These are phyloP conservation scores for Gallinago media DNA, from an alignment of 2,113 vertebrate genomes.

Conservation along the genomic window DNA sequence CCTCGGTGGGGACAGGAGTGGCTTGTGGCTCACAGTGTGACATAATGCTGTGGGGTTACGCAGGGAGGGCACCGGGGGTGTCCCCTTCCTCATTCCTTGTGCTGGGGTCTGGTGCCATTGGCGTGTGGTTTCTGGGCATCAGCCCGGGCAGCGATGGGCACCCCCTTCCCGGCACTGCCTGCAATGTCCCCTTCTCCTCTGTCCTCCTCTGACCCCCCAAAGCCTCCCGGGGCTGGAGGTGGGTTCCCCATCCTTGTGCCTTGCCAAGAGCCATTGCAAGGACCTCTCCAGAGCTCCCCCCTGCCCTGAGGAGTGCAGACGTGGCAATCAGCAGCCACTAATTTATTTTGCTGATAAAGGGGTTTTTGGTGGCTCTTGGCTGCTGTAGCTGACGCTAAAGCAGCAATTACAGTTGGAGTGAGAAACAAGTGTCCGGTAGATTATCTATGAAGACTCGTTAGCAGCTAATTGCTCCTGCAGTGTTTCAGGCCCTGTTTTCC, in stretches of 20 bases:
- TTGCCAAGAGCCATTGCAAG: neutral
- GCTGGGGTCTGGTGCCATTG: fast-evolving
- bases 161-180: neutral
- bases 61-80: fast-evolving
- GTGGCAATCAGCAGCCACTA: neutral
- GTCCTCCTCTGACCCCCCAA: fast-evolving
- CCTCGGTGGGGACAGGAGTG: neutral
- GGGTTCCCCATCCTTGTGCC: neutral
- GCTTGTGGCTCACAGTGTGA: fast-evolving
- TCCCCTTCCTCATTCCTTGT: neutral
- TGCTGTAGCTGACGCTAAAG: neutral
- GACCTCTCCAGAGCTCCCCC: neutral
- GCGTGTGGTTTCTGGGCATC: fast-evolving
- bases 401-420: neutral
- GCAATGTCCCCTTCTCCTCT: neutral
- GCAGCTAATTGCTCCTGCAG: slow-evolving; percentile 14
- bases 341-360: neutral
- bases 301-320: neutral
- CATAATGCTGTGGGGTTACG: fast-evolving
- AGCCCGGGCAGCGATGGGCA: neutral
- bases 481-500: neutral
- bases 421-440: neutral
- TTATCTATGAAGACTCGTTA: neutral
- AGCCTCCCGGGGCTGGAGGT: fast-evolving
- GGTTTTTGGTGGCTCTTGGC: neutral